Base-by-base conservation (phyloP, 2,888 invertebrate species). In the Erebia palarica region DNA sequence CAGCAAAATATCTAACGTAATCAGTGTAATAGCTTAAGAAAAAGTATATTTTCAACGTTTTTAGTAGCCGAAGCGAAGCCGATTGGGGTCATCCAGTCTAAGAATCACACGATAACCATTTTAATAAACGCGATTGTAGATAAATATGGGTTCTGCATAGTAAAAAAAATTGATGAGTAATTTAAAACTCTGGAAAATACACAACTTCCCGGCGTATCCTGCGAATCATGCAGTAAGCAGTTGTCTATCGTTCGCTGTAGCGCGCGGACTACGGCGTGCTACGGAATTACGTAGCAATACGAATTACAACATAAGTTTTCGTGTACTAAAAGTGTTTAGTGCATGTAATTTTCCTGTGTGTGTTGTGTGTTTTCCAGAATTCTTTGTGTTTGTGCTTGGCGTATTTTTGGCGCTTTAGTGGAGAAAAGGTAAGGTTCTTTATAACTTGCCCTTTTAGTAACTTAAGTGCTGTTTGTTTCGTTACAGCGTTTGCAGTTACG, bases 171-270 rank as follows among this genome's bases (percentile, higher is more conserved):
- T 18, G 49, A 36, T 13, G 8, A 9, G n/a, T 65, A 18, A 65
- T 65, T 49, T 64, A 42, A 55, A 65, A 65, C 18, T 42, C 11
- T 36, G 18, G 11, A 55, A 58, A 47, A 18, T 47, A 44, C 13
- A 58, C 13, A 55, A 59, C 51, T 67, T 9, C 16, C n/a, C 49
- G 59, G 49, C 67, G 59, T 59, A n/a, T 67, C 67, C 67, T 67
- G 58, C 59, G 59, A 59, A 58, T 49, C 59, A 49, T 67, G 67
- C 67, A 59, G 53, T 53, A 21, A 47, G 59, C 66, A 66, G 68
- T 68, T 60, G 59, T 13, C 53, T 18, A 49, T 61, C 68, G 68
- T 61, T 42, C 68, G 60, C 44, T 53, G 68, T 61, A 68, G 68
- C 36, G 61, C 27, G 51, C 60, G 60, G 60, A n/a, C 60, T 67